These are phyloP conservation scores for Ypsolopha scabrella DNA, from an alignment of 2,888 invertebrate species.

Conservation along the genomic window DNA sequence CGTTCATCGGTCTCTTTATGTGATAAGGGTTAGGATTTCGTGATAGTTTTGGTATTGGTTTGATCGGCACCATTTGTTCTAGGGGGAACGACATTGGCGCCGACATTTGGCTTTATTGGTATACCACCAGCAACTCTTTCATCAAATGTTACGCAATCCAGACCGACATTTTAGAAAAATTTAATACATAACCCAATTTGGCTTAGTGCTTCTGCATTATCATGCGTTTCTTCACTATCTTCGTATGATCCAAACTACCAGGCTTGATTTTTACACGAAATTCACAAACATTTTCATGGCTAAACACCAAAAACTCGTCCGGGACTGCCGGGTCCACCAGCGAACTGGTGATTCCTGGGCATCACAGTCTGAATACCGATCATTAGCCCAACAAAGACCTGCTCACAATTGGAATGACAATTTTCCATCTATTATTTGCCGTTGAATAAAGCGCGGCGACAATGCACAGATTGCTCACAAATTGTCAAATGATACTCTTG, in stretches of 20 bases:
- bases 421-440: conserved; percentile 68
- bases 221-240: too few species aligned
- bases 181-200: too few species aligned
- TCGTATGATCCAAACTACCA: too few species aligned
- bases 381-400: conserved; percentile 61
- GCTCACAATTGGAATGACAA: conserved; percentile 62
- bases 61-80: conserved; percentile 25
- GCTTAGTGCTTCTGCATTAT: too few species aligned
- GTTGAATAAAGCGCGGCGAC: conserved; percentile 69
- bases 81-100: conserved; percentile 17
- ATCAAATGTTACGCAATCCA: too few species aligned
- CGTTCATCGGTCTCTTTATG: conserved; percentile 98
- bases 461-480: conserved; percentile 69
- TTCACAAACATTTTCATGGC: too few species aligned
- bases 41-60: conserved; percentile 35
- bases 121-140: too few species aligned
- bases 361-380: conserved; percentile 55
- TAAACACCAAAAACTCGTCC: conserved; percentile 21
- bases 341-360: conserved; percentile 49
- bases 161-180: too few species aligned
- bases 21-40: conserved; percentile 75
- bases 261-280: too few species aligned
- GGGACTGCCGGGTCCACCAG: conserved; percentile 27
- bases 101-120: too few species aligned
- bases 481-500: conserved; percentile 68